These are phyloP conservation scores for Ctena decussata DNA, from an alignment of 2,888 invertebrate species.

Conservation along the genomic window DNA sequence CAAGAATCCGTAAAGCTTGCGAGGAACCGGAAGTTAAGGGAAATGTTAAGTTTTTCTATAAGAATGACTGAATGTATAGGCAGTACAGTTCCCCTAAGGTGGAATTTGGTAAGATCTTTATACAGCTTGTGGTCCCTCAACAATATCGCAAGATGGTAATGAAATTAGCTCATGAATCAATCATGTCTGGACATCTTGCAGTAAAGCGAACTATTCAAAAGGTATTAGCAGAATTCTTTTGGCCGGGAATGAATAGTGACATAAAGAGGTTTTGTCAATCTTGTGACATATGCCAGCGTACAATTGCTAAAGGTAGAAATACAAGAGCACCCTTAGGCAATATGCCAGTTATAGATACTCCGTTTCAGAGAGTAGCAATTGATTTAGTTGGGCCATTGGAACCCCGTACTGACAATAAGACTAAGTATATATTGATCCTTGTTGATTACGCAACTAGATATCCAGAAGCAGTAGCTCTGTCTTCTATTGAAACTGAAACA, in stretches of 20 bases:
- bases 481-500: slow-evolving; percentile 32
- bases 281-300: slow-evolving; percentile 57
- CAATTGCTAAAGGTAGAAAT: slow-evolving; percentile 48
- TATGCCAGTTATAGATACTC: slow-evolving; percentile 64
- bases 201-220: neutral
- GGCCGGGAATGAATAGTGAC: slow-evolving; percentile 52
- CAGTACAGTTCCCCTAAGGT: slow-evolving; percentile 15
- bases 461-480: slow-evolving; percentile 25
- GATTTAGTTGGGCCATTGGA: slow-evolving; percentile 62
- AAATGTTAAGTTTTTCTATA: neutral
- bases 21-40: neutral
- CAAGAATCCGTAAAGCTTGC: neutral
- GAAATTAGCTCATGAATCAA: slow-evolving; percentile 59
- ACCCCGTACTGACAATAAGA: slow-evolving; percentile 25
- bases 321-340: slow-evolving; percentile 43
- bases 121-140: slow-evolving; percentile 49
- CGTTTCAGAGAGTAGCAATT: slow-evolving; percentile 58
- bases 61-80: slow-evolving; percentile 21
- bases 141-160: slow-evolving; percentile 37
- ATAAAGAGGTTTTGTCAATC: slow-evolving; percentile 47
- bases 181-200: slow-evolving; percentile 30
- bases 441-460: slow-evolving; percentile 54
- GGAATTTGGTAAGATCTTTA: slow-evolving; percentile 14
- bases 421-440: slow-evolving; percentile 51
- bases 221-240: slow-evolving; percentile 50